These are phyloP conservation scores for Sarotherodon lohbergeri DNA, from an alignment of 2,113 vertebrate species.

Conservation along the genomic window DNA sequence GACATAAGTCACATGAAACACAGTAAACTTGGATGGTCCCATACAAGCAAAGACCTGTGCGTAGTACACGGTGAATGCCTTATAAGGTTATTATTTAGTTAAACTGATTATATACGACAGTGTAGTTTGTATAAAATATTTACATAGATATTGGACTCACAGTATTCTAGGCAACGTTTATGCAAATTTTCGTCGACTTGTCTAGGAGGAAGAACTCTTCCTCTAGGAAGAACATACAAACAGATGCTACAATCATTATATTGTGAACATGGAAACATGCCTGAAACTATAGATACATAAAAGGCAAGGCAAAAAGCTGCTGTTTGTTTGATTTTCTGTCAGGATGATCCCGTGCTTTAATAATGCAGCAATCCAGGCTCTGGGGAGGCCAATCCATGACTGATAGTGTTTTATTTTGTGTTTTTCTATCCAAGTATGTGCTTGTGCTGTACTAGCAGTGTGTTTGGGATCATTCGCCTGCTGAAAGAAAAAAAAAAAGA, in stretches of 20 bases:
- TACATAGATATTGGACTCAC: background rate
- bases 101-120: background rate
- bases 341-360: background rate
- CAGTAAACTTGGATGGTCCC: background rate
- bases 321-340: background rate
- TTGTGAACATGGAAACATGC: background rate
- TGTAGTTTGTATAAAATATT: background rate
- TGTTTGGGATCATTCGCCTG: background rate
- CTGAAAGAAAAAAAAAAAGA: background rate
- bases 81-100: background rate
- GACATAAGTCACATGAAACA: background rate
- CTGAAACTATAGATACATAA: background rate
- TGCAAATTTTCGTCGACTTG: background rate
- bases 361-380: background rate
- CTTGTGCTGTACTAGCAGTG: background rate
- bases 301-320: background rate
- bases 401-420: background rate
- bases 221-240: background rate
- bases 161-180: background rate
- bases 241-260: background rate
- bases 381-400: background rate
- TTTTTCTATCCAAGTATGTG: background rate
- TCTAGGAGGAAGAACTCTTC: background rate
- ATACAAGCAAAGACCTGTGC: background rate
- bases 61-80: background rate